Evolutionary conservation across 2,113 vertebrate species (phyloP).

Genomic region (Halichoeres trimaculatus): DNA sequence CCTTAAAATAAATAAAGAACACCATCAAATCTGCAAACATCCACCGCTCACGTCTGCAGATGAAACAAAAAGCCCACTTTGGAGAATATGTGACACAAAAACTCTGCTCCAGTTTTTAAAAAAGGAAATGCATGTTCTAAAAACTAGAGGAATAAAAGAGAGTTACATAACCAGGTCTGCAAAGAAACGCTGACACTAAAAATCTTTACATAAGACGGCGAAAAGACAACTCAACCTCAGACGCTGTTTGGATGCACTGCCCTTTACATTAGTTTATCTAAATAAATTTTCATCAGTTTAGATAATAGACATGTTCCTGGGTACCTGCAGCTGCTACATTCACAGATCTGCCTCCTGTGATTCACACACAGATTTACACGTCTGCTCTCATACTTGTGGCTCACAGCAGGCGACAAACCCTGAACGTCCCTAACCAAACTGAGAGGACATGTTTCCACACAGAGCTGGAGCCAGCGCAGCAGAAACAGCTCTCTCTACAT

Average conservation of each 20-base stretch:
- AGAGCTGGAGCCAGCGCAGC: neutral
- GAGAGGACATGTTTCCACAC: neutral
- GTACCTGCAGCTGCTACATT: neutral
- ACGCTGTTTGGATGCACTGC: neutral
- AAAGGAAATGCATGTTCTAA: neutral
- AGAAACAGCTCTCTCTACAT: neutral
- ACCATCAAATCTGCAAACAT: slow-evolving; percentile 10
- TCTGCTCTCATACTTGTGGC: neutral
- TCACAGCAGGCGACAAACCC: neutral
- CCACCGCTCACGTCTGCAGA: neutral
- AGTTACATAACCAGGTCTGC: neutral
- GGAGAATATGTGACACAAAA: neutral
- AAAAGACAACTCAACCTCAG: neutral
- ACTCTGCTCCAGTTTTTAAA: neutral
- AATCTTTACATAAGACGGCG: neutral
- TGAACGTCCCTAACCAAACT: neutral
- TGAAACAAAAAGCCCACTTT: neutral
- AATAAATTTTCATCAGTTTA: neutral
- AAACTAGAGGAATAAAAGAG: neutral
- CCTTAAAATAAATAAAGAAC: slow-evolving; percentile 4
- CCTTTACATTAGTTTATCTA: too few relatives aligned
- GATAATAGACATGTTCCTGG: too few relatives aligned
- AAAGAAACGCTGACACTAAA: neutral
- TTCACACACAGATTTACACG: neutral
- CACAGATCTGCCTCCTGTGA: neutral